Percentiles rank a stretch among this genome's conserved stretches.
These are phyloP conservation scores for Halictus rubicundus DNA, from an alignment of 1,140 invertebrate genomes.

Conservation along the genomic window DNA sequence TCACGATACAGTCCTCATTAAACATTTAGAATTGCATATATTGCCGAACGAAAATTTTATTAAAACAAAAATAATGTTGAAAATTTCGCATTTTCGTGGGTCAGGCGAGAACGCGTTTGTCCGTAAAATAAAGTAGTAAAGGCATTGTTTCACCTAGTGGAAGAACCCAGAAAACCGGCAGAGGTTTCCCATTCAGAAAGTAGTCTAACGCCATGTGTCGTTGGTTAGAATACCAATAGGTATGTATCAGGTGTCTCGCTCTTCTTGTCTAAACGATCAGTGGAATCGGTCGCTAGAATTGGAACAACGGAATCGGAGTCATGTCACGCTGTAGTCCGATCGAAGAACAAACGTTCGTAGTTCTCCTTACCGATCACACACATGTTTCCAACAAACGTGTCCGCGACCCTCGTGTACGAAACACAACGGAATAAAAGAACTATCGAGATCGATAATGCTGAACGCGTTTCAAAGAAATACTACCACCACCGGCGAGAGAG, in stretches of 20 bases:
- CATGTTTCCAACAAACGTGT: constrained; percentile 15
- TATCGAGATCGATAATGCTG: constrained; percentile 1
- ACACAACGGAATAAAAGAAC: not conserved
- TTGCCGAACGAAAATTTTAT: too few relatives aligned
- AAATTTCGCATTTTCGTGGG: too few relatives aligned
- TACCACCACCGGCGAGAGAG: not conserved
- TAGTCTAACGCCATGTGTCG: not conserved
- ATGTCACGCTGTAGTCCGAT: not conserved
- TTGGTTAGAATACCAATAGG: not conserved
- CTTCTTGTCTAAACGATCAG: not conserved
- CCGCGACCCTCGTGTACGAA: not conserved
- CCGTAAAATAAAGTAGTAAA: too few relatives aligned
- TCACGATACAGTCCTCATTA: too few relatives aligned
- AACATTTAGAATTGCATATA: too few relatives aligned
- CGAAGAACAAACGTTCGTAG: not conserved
- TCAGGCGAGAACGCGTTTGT: too few relatives aligned
- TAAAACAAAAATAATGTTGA: too few relatives aligned
- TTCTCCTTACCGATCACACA: constrained; percentile 42
- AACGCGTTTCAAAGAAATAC: not conserved
- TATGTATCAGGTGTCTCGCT: too few relatives aligned
- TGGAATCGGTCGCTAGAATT: not conserved
- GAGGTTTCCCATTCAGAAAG: not conserved
- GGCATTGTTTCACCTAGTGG: too few relatives aligned
- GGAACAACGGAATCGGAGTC: not conserved
- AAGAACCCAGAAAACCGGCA: not conserved